phyloP scores from a whole-genome alignment of 1,140 invertebrate species.

The Dinothrombium tinctorium region DNA sequence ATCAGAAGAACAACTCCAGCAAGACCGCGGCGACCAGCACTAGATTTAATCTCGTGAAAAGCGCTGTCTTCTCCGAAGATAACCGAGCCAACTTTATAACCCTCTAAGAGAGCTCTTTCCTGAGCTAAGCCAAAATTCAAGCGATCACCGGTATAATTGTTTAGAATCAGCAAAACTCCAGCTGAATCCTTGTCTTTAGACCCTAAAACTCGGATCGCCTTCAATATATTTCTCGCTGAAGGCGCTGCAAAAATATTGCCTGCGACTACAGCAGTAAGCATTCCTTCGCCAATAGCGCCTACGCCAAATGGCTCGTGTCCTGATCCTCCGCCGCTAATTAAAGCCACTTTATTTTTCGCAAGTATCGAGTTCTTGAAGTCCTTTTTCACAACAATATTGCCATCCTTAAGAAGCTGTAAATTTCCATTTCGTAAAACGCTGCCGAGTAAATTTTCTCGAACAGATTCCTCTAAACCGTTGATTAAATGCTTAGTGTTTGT shows the following conservation, averaged over 20 bases:
- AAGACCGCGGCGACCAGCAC: constrained; percentile 30
- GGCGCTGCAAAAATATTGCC: constrained; percentile 58
- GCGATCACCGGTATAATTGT: constrained; percentile 67
- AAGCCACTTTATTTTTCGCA: constrained; percentile 30
- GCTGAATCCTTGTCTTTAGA: constrained; percentile 15
- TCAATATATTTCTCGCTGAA: constrained; percentile 36
- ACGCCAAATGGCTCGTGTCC: constrained; percentile 57
- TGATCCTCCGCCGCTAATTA: constrained; percentile 56
- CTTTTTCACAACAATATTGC: constrained; percentile 30
- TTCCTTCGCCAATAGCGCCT: constrained; percentile 47
- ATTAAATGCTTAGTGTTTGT: constrained; percentile 6
- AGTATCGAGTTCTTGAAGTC: constrained; percentile 27
- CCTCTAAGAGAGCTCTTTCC: constrained; percentile 37
- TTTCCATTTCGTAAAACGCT: background rate
- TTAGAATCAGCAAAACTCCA: constrained; percentile 36
- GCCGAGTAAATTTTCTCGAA: constrained; percentile 9
- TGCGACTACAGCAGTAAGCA: constrained; percentile 44
- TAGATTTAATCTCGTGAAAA: constrained; percentile 21
- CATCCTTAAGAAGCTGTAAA: constrained; percentile 27
- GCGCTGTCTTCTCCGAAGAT: constrained; percentile 48
- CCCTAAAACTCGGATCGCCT: constrained; percentile 34
- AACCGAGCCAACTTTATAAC: constrained; percentile 37
- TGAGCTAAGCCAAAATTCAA: constrained; percentile 61
- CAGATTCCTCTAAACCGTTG: constrained; percentile 4
- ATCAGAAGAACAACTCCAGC: constrained; percentile 43